Base-by-base conservation (phyloP, 1,140 invertebrate species). In the Drosophila dunni region DNA sequence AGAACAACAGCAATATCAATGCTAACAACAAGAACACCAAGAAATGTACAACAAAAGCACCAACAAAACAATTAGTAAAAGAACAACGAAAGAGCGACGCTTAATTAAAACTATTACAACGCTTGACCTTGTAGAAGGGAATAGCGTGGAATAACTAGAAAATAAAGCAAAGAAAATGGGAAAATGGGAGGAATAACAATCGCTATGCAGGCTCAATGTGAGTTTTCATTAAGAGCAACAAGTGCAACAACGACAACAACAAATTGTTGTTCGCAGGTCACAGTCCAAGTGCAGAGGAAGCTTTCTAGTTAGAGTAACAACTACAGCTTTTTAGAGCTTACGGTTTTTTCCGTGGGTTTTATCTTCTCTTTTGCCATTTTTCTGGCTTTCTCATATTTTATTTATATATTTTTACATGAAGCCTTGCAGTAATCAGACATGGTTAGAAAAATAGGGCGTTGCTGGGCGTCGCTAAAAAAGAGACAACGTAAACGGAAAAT, bases 81-180 rank as follows among this genome's bases (percentile, higher is more conserved):
- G 45, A 53, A 57, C 29, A 69, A 38, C 60, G 40, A 38, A 15
- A 2, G 54, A 70, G 44, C 45, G 45, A 53, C 75, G 50, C 73
- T 63, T 85, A 84, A 80, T 84, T 80, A 80, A 84, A 83, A 84
- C 51, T 78, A 80, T 80, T 84, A 84, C 65, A 67, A 46, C 57
- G 44, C 48, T 69, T 84, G 73, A 80, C 81, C 81, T 77, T 80
- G 62, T 36, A 50, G 1, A 20, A 58, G 40, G 17, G 50, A 46
- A 53, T 38, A 44, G 29, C 34, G 20, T n/a, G 24, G 33, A 20
- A 33, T 40, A 38, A 44, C 57, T 20, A 40, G 2, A 34, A 34
- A 17, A 9, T 10, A 13, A 51, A 7, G n/a, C 10, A 34, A 48
- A 29, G 33, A 46, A 45, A 63, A 63, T 48, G 8, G 20, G 36